Base-by-base conservation (phyloP, 30 jellyfish, hydroid and myxozoan genomes). In the Calvadosia cruxmelitensis region DNA sequence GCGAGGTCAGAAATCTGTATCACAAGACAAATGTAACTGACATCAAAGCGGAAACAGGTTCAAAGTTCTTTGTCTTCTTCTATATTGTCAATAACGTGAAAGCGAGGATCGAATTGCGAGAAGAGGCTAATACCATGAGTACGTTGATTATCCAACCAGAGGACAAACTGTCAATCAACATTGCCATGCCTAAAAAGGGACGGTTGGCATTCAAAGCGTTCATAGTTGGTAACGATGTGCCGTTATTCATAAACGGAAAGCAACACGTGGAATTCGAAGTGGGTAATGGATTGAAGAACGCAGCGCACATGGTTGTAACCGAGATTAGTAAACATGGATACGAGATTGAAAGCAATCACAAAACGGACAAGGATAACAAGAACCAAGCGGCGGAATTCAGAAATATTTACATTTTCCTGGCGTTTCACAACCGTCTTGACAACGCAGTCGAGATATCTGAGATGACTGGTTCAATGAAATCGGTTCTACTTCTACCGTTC, bases 391-490 rank as follows among this genome's bases (percentile, higher is more conserved):
- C 70, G 73, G 77, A 31, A 50, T 36, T 33, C 13, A 78, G 61
- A 29, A 83, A 66, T 25, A 57, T 78, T 27, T 36, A 57, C 32
- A 1, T 69, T 24, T 33, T 74, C 3, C 20, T 81, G 53, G 27
- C 81, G 20, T 63, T 81, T 53, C 79, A 71, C 23, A 81, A 81
- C 52, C 51, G 49, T 3, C 36, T 73, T 23, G 85, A 72, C 3
- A 66, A 49, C 2, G 93, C 67, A 26, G 75, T 81, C 7, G 61
- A 68, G 15, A 51, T 78, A 5, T 71, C 32, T 51, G 98, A 89
- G 65, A 76, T 89, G 24, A 81, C 93, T 26, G 98, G 95, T 0
- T 81, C 95, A 0, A 72, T 89, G 1, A 74, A 82, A 27, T 92
- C 95, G 48, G 63, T 77, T 28, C 64, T 31, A 32, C 67, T 82